phyloP scores from a whole-genome alignment of 2,113 vertebrate species.

The Glaucomys volans region DNA sequence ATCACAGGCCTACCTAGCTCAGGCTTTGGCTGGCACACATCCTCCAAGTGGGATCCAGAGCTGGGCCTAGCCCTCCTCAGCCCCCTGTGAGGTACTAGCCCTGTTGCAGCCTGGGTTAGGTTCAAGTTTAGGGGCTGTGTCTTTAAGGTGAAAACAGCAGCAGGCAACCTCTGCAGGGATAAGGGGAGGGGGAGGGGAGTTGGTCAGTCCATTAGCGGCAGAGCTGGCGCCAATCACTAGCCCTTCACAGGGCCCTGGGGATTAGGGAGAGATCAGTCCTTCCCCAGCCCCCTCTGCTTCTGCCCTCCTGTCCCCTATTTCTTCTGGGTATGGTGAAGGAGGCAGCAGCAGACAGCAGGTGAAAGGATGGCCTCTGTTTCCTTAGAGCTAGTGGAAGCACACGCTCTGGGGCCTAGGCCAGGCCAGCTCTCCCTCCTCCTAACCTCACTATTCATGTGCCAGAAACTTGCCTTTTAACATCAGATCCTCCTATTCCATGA shows the following conservation, averaged over 20 bases:
- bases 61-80: not conserved
- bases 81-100: not conserved
- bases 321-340: slow-evolving; percentile 22
- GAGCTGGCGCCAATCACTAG: slow-evolving; percentile 70
- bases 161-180: slow-evolving; percentile 41
- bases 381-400: not conserved
- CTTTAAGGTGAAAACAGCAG: slow-evolving; percentile 70
- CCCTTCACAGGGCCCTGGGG: slow-evolving; percentile 66
- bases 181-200: slow-evolving; percentile 60
- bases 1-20: not conserved
- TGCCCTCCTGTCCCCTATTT: not conserved
- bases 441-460: not conserved
- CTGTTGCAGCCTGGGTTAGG: too few relatives aligned
- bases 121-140: slow-evolving; percentile 55
- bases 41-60: not conserved
- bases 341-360: not conserved
- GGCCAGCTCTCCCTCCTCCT: not conserved
- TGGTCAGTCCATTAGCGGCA: slow-evolving; percentile 70
- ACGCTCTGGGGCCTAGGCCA: not conserved
- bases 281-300: slow-evolving; percentile 25
- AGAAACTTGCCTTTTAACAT: not conserved
- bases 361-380: not conserved
- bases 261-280: not conserved
- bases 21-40: not conserved
- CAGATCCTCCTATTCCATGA: not conserved